Evolutionary conservation across 1,140 invertebrate genomes (phyloP).

Genomic region (Euura saliciscinereae): DNA sequence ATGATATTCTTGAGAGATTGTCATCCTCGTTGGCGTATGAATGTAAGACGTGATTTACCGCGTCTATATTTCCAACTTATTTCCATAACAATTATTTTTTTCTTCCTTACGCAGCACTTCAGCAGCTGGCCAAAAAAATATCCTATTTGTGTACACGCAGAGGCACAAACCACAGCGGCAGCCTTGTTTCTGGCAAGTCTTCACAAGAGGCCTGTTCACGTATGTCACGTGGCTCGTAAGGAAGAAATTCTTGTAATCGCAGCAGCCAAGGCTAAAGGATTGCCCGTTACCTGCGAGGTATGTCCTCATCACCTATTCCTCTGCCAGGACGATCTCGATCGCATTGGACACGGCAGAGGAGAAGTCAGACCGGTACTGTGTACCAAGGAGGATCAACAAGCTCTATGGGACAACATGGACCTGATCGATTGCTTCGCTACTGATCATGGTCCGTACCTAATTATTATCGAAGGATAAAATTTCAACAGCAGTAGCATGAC

Average conservation of each 20-base stretch:
- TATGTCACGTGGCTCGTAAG: slow-evolving; percentile 95
- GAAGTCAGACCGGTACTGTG: slow-evolving; percentile 88
- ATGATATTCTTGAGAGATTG: too few relatives aligned
- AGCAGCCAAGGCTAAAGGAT: slow-evolving; percentile 90
- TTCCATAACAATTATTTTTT: slow-evolving; percentile 11
- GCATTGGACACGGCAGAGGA: slow-evolving; percentile 70
- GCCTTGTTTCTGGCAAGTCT: slow-evolving; percentile 88
- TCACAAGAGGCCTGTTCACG: slow-evolving; percentile 87
- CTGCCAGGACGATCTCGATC: slow-evolving; percentile 74
- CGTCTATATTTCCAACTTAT: too few relatives aligned
- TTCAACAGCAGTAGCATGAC: neutral
- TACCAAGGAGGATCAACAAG: slow-evolving; percentile 88
- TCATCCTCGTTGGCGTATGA: too few relatives aligned
- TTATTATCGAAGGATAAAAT: slow-evolving; percentile 9
- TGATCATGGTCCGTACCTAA: slow-evolving; percentile 83
- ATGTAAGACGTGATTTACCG: too few relatives aligned
- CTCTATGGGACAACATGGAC: slow-evolving; percentile 96
- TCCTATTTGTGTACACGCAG: slow-evolving; percentile 95
- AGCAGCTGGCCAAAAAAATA: slow-evolving; percentile 90
- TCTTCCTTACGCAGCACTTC: slow-evolving; percentile 72
- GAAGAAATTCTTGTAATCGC: slow-evolving; percentile 90
- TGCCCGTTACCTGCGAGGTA: slow-evolving; percentile 96
- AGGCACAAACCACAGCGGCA: slow-evolving; percentile 91
- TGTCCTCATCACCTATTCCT: slow-evolving; percentile 98
- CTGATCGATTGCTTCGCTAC: slow-evolving; percentile 98